Evolutionary conservation across 2,113 vertebrate species (phyloP).

Genomic region (Asarcornis scutulata): DNA sequence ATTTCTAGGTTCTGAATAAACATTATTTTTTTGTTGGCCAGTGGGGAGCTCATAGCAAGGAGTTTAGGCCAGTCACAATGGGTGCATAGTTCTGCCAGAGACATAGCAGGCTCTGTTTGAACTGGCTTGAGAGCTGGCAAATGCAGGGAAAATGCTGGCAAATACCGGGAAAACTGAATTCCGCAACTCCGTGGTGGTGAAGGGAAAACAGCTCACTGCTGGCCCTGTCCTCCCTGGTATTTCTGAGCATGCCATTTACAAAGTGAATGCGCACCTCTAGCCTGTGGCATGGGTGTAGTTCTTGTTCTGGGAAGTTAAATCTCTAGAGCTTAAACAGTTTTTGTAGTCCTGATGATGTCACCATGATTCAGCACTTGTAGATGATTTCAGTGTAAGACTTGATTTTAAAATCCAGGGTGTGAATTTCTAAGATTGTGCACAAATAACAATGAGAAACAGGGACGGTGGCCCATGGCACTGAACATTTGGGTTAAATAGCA

Average conservation of each 20-base stretch:
- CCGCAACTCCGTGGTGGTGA: background rate
- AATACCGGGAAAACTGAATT: background rate
- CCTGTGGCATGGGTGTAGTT: background rate
- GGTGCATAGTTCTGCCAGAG: slow-evolving; percentile 46
- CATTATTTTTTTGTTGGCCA: background rate
- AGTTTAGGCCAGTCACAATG: slow-evolving; percentile 43
- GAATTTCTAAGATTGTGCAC: background rate
- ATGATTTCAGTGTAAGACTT: background rate
- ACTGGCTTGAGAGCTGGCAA: slow-evolving; percentile 30
- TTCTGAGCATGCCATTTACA: background rate
- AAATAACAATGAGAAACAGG: background rate
- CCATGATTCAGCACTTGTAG: slow-evolving; percentile 25
- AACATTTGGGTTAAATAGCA: background rate
- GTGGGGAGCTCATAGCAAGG: slow-evolving; percentile 9
- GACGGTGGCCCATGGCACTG: background rate
- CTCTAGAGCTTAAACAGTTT: background rate
- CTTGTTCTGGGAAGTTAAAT: background rate
- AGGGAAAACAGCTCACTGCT: background rate
- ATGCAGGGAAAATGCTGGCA: background rate
- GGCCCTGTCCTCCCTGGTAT: background rate
- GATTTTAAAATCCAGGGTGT: background rate
- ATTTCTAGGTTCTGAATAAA: slow-evolving; percentile 22
- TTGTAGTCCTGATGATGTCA: background rate
- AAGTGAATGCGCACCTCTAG: background rate
- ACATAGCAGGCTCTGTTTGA: slow-evolving; percentile 53